These are phyloP conservation scores for Hystrix brachyura DNA, from an alignment of 2,113 vertebrate genomes.

Conservation along the genomic window DNA sequence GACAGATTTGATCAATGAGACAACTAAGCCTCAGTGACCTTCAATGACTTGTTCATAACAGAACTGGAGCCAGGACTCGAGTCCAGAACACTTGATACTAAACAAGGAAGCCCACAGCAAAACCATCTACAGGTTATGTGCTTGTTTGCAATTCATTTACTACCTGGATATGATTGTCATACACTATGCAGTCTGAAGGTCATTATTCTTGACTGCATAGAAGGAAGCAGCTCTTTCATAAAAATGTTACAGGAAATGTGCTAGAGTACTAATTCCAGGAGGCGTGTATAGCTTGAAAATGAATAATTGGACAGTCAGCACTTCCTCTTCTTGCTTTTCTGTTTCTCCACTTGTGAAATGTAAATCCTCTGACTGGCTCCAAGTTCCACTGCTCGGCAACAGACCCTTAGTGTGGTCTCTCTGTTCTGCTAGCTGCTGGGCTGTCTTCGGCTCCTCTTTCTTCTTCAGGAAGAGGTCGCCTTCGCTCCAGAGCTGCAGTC, in stretches of 20 bases:
- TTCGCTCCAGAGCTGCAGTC: background rate
- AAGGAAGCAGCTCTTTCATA: background rate
- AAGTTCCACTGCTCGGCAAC: background rate
- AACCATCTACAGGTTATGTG: background rate
- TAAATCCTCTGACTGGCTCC: background rate
- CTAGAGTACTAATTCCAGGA: background rate
- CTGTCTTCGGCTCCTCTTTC: background rate
- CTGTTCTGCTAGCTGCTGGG: rapidly evolving
- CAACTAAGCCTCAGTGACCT: constrained; percentile 1
- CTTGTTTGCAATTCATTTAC: constrained; percentile 34
- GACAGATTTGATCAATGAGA: constrained; percentile 41
- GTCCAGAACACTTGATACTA: background rate
- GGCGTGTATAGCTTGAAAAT: background rate
- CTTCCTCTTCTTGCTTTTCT: too few species aligned
- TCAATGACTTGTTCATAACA: background rate
- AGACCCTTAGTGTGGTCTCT: rapidly evolving
- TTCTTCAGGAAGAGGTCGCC: background rate
- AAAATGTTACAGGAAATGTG: background rate
- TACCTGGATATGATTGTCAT: background rate
- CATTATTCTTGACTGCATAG: background rate
- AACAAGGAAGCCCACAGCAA: background rate
- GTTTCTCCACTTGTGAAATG: background rate
- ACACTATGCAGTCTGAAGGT: background rate
- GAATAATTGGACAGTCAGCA: background rate
- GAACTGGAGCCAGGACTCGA: background rate